Evolutionary conservation across 2,113 vertebrate species (phyloP), one percentile per base, ranked within the genome.

Genomic region (Excalfactoria chinensis): DNA sequence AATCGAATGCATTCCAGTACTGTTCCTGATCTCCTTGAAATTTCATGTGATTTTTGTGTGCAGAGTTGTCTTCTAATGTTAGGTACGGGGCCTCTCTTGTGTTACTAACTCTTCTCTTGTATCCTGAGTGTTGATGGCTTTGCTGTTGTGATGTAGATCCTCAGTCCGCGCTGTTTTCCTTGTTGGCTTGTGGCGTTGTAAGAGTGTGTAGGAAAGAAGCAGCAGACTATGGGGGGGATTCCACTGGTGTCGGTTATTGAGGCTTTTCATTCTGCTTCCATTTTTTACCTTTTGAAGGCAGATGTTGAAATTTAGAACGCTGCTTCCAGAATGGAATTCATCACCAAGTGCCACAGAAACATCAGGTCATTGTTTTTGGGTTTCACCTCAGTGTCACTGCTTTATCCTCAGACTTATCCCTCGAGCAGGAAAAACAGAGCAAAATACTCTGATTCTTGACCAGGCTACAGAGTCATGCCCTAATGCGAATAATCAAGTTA

Each of bases 181-280:
- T 44, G 16, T 55, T 70, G n/a, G 4, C 25, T 77, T 73, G 32
- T 68, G 58, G 34, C 35, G 66, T 75, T 7, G 0, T 7, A 13
- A 13, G 46, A 69, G 19, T 13, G 13, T 2, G 2, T 13, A 48
- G 84, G 20, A 88, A 70, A 9, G 15, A 64, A 62, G 48, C 67
- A 64, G 67, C 62, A 53, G 32, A 3, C 0, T 59, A 5, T 19
- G 17, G 80, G 30, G 30, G 30, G 37, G 55, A 44, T 58, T 58
- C 55, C 11, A 49, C 26, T 67, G 64, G 60, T 1, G 1, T 13
- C 13, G 14, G 25, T 2, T 66, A 3, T 48, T 0, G 2, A 62
- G 58, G 18, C 19, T 43, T 64, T 41, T n/a, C 0, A 0, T 41
- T 63, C 28, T 28, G 34, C 13, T 80, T 75, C 20, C 40, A 41